A percentile compares a stretch with the other conserved stretches of the same genome.
phyloP scores from a whole-genome alignment of 2,113 vertebrate genomes.

The Grus americana region DNA sequence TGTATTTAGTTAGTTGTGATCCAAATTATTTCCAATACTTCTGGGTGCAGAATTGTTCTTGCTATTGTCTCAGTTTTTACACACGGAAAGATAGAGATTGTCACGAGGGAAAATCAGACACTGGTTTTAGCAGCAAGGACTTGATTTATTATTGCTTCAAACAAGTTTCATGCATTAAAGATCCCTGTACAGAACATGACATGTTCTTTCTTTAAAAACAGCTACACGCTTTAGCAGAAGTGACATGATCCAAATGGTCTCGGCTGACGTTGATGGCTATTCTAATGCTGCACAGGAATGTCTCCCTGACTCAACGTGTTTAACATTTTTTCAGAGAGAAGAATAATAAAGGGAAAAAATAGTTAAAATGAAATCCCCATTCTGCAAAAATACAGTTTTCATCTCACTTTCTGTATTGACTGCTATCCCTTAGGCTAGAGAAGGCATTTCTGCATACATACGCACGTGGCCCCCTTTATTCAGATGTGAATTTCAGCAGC shows the following conservation, averaged over 20 bases:
- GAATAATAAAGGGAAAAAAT: constrained; percentile 5
- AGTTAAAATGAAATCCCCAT: not conserved
- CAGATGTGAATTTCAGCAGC: constrained; percentile 18
- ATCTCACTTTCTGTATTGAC: constrained; percentile 2
- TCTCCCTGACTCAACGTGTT: constrained; percentile 10
- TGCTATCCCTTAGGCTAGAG: constrained; percentile 2
- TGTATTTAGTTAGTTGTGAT: constrained; percentile 23
- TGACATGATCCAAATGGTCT: constrained; percentile 73
- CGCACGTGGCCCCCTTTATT: not conserved
- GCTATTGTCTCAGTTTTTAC: constrained; percentile 24
- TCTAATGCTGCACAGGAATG: constrained; percentile 62
- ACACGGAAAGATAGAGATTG: not conserved
- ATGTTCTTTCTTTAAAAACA: constrained; percentile 70
- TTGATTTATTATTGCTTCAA: constrained; percentile 75
- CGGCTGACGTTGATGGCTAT: constrained; percentile 65
- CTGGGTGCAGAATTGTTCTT: not conserved
- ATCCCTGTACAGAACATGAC: constrained; percentile 69
- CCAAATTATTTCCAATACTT: constrained; percentile 33
- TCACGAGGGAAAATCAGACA: constrained; percentile 52
- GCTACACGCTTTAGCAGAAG: constrained; percentile 66
- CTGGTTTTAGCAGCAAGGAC: constrained; percentile 61
- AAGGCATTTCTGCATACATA: not conserved
- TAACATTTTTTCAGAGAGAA: constrained; percentile 33
- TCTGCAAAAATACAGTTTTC: constrained; percentile 6
- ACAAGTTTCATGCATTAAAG: constrained; percentile 75